phyloP scores from a whole-genome alignment of 53 echinoderm and acorn worm species.

The Temnopleurus reevesii region DNA sequence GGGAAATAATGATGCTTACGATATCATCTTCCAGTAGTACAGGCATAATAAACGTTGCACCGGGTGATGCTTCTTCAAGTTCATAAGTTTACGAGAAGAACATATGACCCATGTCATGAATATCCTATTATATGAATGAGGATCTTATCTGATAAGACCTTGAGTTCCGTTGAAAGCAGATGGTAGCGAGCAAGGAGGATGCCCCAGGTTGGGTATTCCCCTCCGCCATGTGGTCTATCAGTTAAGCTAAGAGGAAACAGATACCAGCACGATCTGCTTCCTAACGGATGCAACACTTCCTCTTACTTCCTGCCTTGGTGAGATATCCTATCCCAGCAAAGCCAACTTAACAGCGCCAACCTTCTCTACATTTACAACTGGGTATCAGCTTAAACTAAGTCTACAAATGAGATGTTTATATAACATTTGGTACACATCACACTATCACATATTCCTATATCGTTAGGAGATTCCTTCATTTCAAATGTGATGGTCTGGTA shows the following conservation, averaged over 20 bases:
- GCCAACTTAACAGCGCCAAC: constrained; percentile 20
- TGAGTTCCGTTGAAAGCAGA: neutral
- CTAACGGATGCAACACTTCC: constrained; percentile 45
- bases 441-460: neutral
- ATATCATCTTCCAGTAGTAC: no score
- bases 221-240: constrained; percentile 1
- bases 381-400: neutral
- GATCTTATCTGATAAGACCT: constrained; percentile 5
- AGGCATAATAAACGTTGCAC: neutral
- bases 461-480: neutral
- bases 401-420: neutral
- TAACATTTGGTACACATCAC: neutral
- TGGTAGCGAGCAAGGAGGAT: neutral
- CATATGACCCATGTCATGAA: neutral
- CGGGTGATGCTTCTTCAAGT: neutral
- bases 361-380: no score
- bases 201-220: constrained; percentile 47
- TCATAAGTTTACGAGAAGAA: neutral
- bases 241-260: neutral
- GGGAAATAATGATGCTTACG: no score
- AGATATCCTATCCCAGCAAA: neutral
- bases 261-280: constrained; percentile 42
- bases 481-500: neutral
- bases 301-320: neutral
- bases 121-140: neutral